Conservation (phyloP, 2,113 vertebrate genomes). For the Solea senegalensis region DNA sequence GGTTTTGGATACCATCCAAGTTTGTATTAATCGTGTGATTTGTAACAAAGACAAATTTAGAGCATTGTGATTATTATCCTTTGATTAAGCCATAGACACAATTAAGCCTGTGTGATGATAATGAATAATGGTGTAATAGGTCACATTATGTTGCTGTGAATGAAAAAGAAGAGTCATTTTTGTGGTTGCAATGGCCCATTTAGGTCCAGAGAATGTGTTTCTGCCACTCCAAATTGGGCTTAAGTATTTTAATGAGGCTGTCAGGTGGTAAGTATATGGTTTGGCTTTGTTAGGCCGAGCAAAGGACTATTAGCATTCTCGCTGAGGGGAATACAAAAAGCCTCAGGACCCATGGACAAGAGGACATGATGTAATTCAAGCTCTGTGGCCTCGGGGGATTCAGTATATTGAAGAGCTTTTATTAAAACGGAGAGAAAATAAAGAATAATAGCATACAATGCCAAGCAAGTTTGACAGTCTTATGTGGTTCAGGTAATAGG, state of each 20-base stretch:
- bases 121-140: background rate
- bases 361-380: slow-evolving; percentile 33
- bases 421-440: slow-evolving; percentile 38
- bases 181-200: background rate
- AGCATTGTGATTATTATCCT: background rate
- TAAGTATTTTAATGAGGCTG: slow-evolving; percentile 22
- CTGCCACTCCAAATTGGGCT: slow-evolving; percentile 1
- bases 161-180: background rate
- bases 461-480: slow-evolving; percentile 30
- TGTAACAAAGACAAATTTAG: background rate
- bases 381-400: slow-evolving; percentile 14
- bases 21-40: background rate
- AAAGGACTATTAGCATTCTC: background rate
- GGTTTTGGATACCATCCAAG: background rate
- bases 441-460: slow-evolving; percentile 41
- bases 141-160: background rate
- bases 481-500: slow-evolving; percentile 38
- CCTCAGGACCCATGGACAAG: slow-evolving; percentile 1
- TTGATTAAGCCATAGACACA: background rate
- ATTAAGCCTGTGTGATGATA: background rate
- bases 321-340: slow-evolving; percentile 9
- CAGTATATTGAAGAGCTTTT: slow-evolving; percentile 25
- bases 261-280: background rate
- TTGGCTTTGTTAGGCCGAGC: slow-evolving; percentile 2
- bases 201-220: background rate